Evolutionary conservation across 2,888 invertebrate genomes (phyloP).

Genomic region (Ptychoptera contaminata): DNA sequence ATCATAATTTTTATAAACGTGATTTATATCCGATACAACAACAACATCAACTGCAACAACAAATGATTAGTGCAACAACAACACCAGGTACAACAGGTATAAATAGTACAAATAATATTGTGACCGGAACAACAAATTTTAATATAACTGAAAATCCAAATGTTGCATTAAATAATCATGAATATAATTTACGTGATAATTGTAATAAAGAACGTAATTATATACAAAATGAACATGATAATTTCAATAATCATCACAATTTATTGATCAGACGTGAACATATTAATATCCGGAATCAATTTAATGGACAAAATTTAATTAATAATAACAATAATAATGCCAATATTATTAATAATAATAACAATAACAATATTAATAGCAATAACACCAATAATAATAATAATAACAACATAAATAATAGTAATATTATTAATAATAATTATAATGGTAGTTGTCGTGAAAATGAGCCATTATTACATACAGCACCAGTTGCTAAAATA

Average conservation of each 20-base stretch:
- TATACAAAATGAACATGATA: conserved; percentile 19
- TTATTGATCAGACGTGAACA: conserved; percentile 14
- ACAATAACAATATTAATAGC: too few species aligned
- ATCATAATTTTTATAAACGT: conserved; percentile 9
- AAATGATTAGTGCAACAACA: conserved; percentile 28
- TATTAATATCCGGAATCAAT: conserved; percentile 17
- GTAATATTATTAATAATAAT: conserved; percentile 10
- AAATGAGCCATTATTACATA: conserved; percentile 31
- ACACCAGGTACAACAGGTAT: conserved; percentile 29
- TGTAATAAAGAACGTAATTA: conserved; percentile 19
- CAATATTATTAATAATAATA: too few species aligned
- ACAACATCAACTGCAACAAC: conserved; percentile 30
- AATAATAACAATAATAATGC: too few species aligned
- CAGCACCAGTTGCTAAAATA: conserved; percentile 30
- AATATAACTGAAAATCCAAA: conserved; percentile 32
- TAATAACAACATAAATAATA: background rate
- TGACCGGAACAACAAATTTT: conserved; percentile 15
- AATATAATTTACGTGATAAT: conserved; percentile 14
- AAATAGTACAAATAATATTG: too few species aligned
- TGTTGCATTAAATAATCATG: conserved; percentile 16
- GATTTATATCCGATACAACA: background rate
- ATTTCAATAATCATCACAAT: conserved; percentile 11
- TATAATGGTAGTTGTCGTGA: conserved; percentile 28
- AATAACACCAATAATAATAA: too few species aligned
- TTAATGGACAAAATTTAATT: conserved; percentile 6